These are phyloP conservation scores for crab-eating macaque (Macaca fascicularis) DNA, from an alignment of 2,113 vertebrate species.

Conservation along the genomic window T2T-MFA8v1.1 NC_088388.1:118817501-118818000, in stretches of 20 bases:
- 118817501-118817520: conserved; percentile 56
- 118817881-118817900: background rate
- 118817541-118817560: conserved; percentile 70
- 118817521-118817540: conserved; percentile 65
- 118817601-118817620: background rate
- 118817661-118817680: background rate
- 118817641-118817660: background rate
- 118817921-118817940: background rate
- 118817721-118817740: background rate
- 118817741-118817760: background rate
- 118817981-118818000: background rate
- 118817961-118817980: background rate
- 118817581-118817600: conserved; percentile 9
- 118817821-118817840: background rate
- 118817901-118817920: background rate
- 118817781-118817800: background rate
- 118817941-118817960: background rate
- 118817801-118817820: background rate
- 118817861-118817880: background rate
- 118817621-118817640: background rate
- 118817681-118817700: background rate
- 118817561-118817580: conserved; percentile 16
- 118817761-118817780: background rate
- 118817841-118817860: background rate
- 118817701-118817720: background rate